Percentiles rank a stretch among this genome's conserved stretches.
Evolutionary conservation across 2,888 invertebrate species (phyloP).

Genomic region (Tenthredo scrophulariae): DNA sequence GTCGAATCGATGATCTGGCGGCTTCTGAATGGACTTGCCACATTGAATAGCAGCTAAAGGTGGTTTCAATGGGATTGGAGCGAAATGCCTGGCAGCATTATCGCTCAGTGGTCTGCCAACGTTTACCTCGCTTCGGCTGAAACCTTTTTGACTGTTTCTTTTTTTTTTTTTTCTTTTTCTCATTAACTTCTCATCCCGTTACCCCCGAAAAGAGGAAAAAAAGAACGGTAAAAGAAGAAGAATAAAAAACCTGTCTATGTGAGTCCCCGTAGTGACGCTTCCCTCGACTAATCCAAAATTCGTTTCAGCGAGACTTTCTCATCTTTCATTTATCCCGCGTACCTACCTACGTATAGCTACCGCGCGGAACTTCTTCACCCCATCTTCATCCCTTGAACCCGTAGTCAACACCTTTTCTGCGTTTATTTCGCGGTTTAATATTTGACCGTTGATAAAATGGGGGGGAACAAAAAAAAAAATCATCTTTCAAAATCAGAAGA

Average conservation of each 20-base stretch:
- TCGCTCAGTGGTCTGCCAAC: constrained; percentile 54
- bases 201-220: not conserved
- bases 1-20: constrained; percentile 65
- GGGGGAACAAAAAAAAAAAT: not conserved
- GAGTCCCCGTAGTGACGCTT: constrained; percentile 50
- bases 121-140: constrained; percentile 50
- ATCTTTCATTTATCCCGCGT: constrained; percentile 46
- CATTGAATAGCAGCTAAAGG: constrained; percentile 66
- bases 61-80: constrained; percentile 59
- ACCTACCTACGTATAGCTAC: not conserved
- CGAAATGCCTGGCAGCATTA: constrained; percentile 54
- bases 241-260: not conserved
- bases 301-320: constrained; percentile 20
- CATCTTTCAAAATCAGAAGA: not conserved
- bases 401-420: not conserved
- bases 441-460: not conserved
- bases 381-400: not conserved
- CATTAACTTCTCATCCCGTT: constrained; percentile 56
- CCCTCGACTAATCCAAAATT: constrained; percentile 52
- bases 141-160: constrained; percentile 53
- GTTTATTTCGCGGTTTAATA: not conserved
- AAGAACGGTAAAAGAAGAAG: not conserved
- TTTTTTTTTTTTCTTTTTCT: constrained; percentile 54
- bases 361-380: not conserved
- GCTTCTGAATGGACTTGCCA: constrained; percentile 60